Evolutionary conservation across 2,888 invertebrate genomes (phyloP), one percentile per base, ranked within the genome.

Genomic region (Nomada ferruginata): DNA sequence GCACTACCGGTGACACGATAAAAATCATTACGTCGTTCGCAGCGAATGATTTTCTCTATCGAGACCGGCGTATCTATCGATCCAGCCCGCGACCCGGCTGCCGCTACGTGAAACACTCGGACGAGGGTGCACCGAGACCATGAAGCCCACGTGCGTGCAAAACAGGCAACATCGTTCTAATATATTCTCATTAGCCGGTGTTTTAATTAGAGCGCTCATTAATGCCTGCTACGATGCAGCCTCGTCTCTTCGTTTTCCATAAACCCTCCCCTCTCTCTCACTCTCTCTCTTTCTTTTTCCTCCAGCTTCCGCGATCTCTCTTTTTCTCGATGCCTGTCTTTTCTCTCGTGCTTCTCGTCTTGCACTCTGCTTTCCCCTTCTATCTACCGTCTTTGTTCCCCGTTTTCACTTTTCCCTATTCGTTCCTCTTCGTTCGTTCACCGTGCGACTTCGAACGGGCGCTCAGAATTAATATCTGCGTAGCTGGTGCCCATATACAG

Each of bases 201-300:
- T 92, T 92, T 92, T 92, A 92, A 92, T 92, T 92, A 92, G 92
- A 91, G 87, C 90, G 88, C 90, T 92, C 92, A 89, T 92, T 92
- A 92, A 92, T 91, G 90, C 89, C 82, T 76, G 87, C 88, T 85
- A 86, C 85, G 89, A 85, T 84, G 83, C 81, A 69, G 13, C 15
- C 64, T 72, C 73, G 64, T 74, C 70, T 75, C 82, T 72, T 76
- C 76, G 63, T 74, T 74, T 74, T 65, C 76, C 75, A n/a, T 47
- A 44, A 42, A 44, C 44, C 52, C n/a, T 60, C 20, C 20, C 10
- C 47, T 10, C 53, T 63, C 59, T 70, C 20, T 59, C 20, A 20
- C 20, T 29, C 29, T 52, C 20, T n/a, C 47, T 13, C 53, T 68
- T 57, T 65, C 20, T 55, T 18, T 29, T 55, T 60, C 59, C 44